Evolutionary conservation across 2,888 invertebrate species (phyloP).

Genomic region (Agriopis aurantiaria): DNA sequence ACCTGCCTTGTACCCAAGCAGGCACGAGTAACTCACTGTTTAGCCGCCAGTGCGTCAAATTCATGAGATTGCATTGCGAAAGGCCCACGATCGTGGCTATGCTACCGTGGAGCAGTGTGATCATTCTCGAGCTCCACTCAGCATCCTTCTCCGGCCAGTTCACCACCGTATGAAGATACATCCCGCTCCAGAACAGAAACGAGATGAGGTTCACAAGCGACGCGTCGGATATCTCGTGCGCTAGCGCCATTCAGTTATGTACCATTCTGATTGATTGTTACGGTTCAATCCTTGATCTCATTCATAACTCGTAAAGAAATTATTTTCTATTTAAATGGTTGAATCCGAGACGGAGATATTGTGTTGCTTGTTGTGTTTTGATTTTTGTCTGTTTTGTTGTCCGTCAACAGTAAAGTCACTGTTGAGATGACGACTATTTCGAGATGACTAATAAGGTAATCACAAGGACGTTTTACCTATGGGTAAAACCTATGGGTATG

Average conservation of each 20-base stretch:
- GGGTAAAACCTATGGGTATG: no score
- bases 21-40: constrained; percentile 61
- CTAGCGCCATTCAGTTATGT: constrained; percentile 57
- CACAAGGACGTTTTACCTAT: no score
- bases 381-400: not conserved
- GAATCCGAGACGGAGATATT: not conserved
- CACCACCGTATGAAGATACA: constrained; percentile 61
- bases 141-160: constrained; percentile 54
- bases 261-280: not conserved
- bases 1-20: not conserved
- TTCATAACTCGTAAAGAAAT: not conserved
- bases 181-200: constrained; percentile 69
- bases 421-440: no score
- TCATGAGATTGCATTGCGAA: constrained; percentile 64
- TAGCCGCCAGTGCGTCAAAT: constrained; percentile 56
- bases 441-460: no score
- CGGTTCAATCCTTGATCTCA: constrained; percentile 2
- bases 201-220: constrained; percentile 67
- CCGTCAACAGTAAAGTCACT: no score
- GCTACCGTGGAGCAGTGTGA: constrained; percentile 72
- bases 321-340: constrained; percentile 4
- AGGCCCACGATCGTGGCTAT: constrained; percentile 66
- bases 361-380: not conserved
- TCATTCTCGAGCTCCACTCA: constrained; percentile 71
- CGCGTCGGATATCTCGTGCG: constrained; percentile 57